Evolutionary conservation across 2,888 invertebrate genomes (phyloP).

Genomic region (Darwinula stevensoni): DNA sequence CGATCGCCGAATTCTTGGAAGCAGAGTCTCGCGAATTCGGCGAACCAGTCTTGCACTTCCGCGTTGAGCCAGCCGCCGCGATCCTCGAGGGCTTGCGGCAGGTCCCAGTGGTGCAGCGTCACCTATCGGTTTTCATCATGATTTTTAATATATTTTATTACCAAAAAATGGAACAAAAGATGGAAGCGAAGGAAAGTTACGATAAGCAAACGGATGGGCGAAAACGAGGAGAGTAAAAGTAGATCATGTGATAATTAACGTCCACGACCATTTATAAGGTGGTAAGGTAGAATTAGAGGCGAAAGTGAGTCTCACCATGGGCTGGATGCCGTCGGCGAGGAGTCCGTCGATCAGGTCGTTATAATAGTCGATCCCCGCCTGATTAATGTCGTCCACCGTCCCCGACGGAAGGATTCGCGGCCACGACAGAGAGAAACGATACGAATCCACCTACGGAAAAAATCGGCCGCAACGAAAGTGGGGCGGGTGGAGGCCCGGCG

Average conservation of each 20-base stretch:
- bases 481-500: too few relatives aligned
- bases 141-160: too few relatives aligned
- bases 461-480: too few relatives aligned
- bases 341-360: conserved; percentile 39
- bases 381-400: conserved; percentile 28
- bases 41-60: conserved; percentile 14
- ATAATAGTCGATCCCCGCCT: conserved; percentile 41
- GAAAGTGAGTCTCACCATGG: conserved; percentile 28
- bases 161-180: too few relatives aligned
- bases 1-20: conserved; percentile 16
- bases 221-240: too few relatives aligned
- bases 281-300: too few relatives aligned
- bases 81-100: conserved; percentile 10
- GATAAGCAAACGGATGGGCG: too few relatives aligned
- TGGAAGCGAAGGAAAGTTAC: too few relatives aligned
- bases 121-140: too few relatives aligned
- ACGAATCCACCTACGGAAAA: too few relatives aligned
- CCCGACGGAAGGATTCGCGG: conserved; percentile 38
- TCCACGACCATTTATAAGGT: too few relatives aligned
- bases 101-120: conserved; percentile 9
- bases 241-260: too few relatives aligned
- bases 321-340: conserved; percentile 24
- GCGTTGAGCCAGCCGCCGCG: conserved; percentile 18
- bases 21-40: conserved; percentile 16
- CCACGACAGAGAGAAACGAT: conserved; percentile 29